These are phyloP conservation scores for Epinotia nisella DNA, from an alignment of 2,888 invertebrate species.

Conservation along the genomic window DNA sequence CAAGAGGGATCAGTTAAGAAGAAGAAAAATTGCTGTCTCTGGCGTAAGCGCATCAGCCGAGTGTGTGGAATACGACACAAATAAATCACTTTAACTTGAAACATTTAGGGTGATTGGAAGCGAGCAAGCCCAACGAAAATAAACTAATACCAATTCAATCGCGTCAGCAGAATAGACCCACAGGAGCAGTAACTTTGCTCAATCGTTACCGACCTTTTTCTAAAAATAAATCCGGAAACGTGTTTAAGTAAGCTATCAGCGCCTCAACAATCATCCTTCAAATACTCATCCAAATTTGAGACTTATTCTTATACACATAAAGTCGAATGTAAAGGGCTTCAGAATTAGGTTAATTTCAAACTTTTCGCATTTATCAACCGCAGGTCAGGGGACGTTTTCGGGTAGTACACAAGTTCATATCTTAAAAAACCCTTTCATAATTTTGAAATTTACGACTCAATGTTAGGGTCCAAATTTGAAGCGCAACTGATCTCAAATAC, in stretches of 20 bases:
- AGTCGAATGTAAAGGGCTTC: not conserved
- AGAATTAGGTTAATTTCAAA: conserved; percentile 32
- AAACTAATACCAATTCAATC: not conserved
- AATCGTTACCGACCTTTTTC: conserved; percentile 9
- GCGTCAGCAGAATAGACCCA: not conserved
- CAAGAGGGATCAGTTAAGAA: no score
- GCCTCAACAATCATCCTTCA: not conserved
- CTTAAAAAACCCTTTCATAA: not conserved
- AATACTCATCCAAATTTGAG: not conserved
- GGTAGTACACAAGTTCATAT: not conserved
- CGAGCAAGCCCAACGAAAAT: not conserved
- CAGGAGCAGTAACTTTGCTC: not conserved
- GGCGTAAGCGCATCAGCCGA: no score
- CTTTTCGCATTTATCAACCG: conserved; percentile 42
- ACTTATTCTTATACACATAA: not conserved
- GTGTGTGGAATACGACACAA: no score
- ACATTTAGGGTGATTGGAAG: not conserved
- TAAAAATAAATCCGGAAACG: conserved; percentile 23
- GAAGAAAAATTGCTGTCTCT: no score
- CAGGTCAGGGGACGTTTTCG: conserved; percentile 14
- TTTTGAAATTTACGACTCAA: not conserved
- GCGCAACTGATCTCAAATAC: not conserved
- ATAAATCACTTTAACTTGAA: no score
- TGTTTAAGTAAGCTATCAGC: conserved; percentile 33
- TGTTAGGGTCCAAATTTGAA: not conserved